Percentiles rank a stretch among this genome's conserved stretches.
Evolutionary conservation across 2,888 invertebrate species (phyloP).

Genomic region (Lithophane leautieri): DNA sequence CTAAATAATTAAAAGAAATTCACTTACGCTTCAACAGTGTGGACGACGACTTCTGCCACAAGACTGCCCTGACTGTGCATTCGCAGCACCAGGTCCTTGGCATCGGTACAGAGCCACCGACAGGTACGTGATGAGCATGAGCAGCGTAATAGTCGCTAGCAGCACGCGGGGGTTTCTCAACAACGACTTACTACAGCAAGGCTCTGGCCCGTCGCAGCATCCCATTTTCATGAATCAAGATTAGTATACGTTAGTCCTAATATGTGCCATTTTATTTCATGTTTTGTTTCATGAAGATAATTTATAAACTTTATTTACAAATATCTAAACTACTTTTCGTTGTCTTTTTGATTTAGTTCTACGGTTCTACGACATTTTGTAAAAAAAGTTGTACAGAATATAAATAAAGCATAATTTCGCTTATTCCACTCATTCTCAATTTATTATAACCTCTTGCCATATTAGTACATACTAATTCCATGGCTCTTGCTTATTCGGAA

Average conservation of each 20-base stretch:
- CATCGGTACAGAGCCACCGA: conserved; percentile 58
- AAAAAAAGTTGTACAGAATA: conserved; percentile 13
- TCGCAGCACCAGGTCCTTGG: rapidly evolving
- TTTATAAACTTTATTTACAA: background rate
- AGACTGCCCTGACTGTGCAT: background rate
- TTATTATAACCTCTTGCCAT: background rate
- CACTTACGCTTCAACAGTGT: conserved; percentile 7
- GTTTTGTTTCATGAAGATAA: conserved; percentile 3
- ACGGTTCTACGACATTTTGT: conserved; percentile 8
- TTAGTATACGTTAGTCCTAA: background rate
- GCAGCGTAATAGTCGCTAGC: conserved; percentile 66
- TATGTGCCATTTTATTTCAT: conserved; percentile 12
- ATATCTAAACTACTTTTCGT: conserved; percentile 1
- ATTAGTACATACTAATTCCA: background rate
- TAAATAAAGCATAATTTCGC: conserved; percentile 8
- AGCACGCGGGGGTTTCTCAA: conserved; percentile 69
- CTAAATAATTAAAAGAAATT: background rate
- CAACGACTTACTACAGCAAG: conserved; percentile 60
- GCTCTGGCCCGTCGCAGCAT: conserved; percentile 55
- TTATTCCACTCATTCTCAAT: background rate
- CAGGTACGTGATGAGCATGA: conserved; percentile 74
- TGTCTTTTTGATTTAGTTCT: background rate
- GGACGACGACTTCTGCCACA: background rate
- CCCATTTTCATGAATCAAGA: conserved; percentile 57
- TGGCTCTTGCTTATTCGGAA: background rate